phyloP scores from a whole-genome alignment of 2,797 vertebrate species.

The Esox masquinongy region DNA sequence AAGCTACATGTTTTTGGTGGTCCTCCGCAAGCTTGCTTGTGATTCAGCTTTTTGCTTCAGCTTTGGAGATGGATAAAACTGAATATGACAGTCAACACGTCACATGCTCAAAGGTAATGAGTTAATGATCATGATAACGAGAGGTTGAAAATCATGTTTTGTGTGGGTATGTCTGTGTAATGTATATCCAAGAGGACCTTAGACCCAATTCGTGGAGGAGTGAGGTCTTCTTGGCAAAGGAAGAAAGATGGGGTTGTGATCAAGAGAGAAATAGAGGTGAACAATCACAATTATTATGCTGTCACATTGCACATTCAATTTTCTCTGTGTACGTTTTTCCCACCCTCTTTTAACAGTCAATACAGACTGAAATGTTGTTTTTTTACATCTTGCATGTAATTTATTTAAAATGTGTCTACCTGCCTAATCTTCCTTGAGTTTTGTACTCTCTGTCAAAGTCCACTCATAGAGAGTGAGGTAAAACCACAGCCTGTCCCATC shows the following conservation, averaged over 20 bases:
- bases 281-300: background rate
- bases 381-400: too few species aligned
- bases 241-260: background rate
- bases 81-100: background rate
- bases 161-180: background rate
- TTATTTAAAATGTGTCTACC: too few species aligned
- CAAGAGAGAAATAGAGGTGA: background rate
- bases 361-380: background rate
- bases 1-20: background rate
- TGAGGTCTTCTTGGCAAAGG: too few species aligned
- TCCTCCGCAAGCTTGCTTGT: background rate
- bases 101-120: constrained; percentile 24
- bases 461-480: too few species aligned
- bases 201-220: too few species aligned
- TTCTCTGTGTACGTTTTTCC: background rate
- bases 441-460: too few species aligned
- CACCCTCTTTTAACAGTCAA: background rate
- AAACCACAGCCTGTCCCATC: too few species aligned
- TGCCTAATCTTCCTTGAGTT: too few species aligned
- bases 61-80: background rate
- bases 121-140: background rate
- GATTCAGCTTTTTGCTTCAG: background rate
- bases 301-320: background rate
- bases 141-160: background rate
- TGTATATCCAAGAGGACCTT: too few species aligned